Base-by-base conservation (phyloP, 1,140 invertebrate genomes). In the Arctopsyche grandis region DNA sequence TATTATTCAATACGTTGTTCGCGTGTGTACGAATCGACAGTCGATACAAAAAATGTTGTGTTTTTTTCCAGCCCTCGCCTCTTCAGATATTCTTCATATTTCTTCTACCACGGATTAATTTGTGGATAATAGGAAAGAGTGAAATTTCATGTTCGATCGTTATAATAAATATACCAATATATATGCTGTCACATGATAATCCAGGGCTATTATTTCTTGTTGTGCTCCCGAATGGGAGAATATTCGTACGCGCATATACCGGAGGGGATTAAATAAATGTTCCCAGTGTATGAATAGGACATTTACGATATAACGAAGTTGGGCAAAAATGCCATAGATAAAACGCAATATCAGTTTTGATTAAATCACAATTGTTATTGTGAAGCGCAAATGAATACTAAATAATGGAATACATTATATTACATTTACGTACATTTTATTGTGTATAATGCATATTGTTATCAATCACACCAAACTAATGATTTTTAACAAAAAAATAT, bases 181-280 rank as follows among this genome's bases (percentile, higher is more conserved):
- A 76, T 76, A 76, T 58, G n/a, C 74, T 76, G 74, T 60, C 74
- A 76, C 48, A 52, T 76, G 21, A 76, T 76, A 76, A 63, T 76
- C 74, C 71, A 48, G 19, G 21, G 71, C 71, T 56, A 74, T 74
- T 74, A 74, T 56, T 52, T 46, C 71, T 73, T 70, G 29, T 70
- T 70, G 14, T 70, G n/a, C 38, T n/a, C 24, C 9, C 26, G 9
- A 16, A 26, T 22, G 69, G 70, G 43, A 26, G n/a, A 24, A 56
- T 74, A 74, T 74, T 74, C 63, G 63, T 22, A 52, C 48, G 26
- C 69, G n/a, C 12, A 38, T 19, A 43, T 52, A 74, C 46, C 22
- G 24, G 10, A 24, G 9, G 74, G 74, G 74, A 76, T 76, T 58
- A 63, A 38, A 76, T 44, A 56, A 76, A 19, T 26, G 74, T 44